phyloP scores from a whole-genome alignment of 2,113 vertebrate species.

The Coptodon rendalli region DNA sequence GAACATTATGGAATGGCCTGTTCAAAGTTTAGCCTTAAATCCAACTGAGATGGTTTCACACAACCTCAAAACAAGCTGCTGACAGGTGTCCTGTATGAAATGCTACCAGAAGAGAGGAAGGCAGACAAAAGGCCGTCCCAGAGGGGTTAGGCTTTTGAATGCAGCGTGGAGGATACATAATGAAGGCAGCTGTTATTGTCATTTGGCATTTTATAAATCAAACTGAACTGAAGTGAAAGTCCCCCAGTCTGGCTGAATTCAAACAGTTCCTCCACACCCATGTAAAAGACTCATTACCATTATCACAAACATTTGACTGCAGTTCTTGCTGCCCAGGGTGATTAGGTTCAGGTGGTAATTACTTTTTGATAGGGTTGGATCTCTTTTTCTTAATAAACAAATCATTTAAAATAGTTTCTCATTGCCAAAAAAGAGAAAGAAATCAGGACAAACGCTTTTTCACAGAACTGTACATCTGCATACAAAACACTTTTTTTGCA shows the following conservation, averaged over 20 bases:
- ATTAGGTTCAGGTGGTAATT: not conserved
- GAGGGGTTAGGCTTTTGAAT: not conserved
- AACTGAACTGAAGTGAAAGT: not conserved
- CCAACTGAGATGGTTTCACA: not conserved
- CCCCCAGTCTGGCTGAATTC: not conserved
- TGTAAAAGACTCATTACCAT: not conserved
- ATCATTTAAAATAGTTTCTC: not conserved
- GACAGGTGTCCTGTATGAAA: not conserved
- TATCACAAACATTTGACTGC: not conserved
- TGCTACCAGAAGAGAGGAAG: not conserved
- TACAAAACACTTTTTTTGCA: not conserved
- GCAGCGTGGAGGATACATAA: not conserved
- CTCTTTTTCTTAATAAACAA: not conserved
- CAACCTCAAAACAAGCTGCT: not conserved
- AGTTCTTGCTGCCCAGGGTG: not conserved
- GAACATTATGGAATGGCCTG: not conserved
- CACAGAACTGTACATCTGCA: not conserved
- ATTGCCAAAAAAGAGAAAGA: not conserved
- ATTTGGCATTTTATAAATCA: not conserved
- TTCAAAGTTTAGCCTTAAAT: not conserved
- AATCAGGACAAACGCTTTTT: not conserved
- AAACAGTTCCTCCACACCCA: not conserved
- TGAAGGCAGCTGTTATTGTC: not conserved
- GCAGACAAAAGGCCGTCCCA: not conserved
- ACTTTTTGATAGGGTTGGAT: not conserved